Conservation (phyloP, 1,140 invertebrate genomes). For the Hesperophylax magnus region DNA sequence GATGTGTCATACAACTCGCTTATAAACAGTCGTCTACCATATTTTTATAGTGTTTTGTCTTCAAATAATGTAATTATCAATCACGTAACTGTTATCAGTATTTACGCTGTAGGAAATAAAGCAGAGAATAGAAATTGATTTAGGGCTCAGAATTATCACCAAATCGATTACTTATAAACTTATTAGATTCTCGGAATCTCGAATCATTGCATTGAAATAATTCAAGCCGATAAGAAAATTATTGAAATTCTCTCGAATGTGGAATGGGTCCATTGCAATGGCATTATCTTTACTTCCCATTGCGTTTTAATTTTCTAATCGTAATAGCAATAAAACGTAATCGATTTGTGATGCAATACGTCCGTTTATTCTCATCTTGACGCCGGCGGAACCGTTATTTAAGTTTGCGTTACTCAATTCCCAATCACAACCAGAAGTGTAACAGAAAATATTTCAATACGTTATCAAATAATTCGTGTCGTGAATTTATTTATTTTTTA, state of each 20-base stretch:
- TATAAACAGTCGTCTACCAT: too few relatives aligned
- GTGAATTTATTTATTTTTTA: conserved; percentile 21
- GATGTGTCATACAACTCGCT: too few relatives aligned
- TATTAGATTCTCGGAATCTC: too few relatives aligned
- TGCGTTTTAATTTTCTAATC: conserved; percentile 1
- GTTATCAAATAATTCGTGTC: conserved; percentile 29
- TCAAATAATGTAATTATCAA: too few relatives aligned
- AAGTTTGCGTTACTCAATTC: conserved; percentile 21
- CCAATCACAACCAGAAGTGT: conserved; percentile 11
- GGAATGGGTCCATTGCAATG: neutral
- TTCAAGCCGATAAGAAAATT: neutral
- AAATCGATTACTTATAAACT: too few relatives aligned
- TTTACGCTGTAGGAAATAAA: too few relatives aligned
- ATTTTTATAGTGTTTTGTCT: too few relatives aligned
- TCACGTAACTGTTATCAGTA: too few relatives aligned
- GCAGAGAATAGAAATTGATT: too few relatives aligned
- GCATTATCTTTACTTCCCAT: conserved; percentile 12
- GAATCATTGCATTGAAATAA: too few relatives aligned
- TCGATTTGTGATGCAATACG: conserved; percentile 29
- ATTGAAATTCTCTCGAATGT: neutral
- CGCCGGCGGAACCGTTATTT: neutral
- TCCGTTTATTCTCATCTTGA: conserved; percentile 5
- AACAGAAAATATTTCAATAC: conserved; percentile 12
- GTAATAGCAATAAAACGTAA: conserved; percentile 25
- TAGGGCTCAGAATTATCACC: too few relatives aligned